phyloP scores from a whole-genome alignment of 2,888 invertebrate genomes.

The Macroteleia sp. region DNA sequence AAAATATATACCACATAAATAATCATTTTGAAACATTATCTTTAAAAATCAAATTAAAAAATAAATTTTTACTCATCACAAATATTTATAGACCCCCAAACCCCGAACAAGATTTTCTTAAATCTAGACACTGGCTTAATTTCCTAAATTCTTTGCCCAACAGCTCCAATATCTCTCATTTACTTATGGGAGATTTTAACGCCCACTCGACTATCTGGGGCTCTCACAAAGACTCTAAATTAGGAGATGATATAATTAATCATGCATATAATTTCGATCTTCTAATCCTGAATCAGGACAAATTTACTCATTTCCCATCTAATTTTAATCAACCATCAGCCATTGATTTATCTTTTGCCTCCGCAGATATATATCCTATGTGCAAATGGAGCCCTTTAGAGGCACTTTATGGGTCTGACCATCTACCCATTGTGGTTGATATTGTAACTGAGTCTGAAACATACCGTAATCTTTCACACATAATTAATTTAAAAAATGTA shows the following conservation, averaged over 20 bases:
- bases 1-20: no score
- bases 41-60: no score
- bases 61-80: no score
- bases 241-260: neutral
- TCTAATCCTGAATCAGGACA: neutral
- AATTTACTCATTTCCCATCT: neutral
- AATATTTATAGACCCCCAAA: no score
- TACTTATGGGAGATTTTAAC: slow-evolving; percentile 7
- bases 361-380: no score
- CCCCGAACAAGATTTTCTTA: neutral
- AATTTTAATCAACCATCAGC: neutral
- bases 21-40: no score
- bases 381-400: no score
- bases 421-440: no score
- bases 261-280: neutral
- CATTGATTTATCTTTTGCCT: slow-evolving; percentile 4
- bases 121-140: neutral
- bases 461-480: no score
- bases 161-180: neutral
- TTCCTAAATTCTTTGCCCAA: neutral
- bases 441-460: no score
- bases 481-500: no score
- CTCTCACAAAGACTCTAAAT: neutral
- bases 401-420: no score
- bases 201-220: slow-evolving; percentile 1